Evolutionary conservation across 2,113 vertebrate species (phyloP).

Genomic region (Protobothrops mucrosquamatus): DNA sequence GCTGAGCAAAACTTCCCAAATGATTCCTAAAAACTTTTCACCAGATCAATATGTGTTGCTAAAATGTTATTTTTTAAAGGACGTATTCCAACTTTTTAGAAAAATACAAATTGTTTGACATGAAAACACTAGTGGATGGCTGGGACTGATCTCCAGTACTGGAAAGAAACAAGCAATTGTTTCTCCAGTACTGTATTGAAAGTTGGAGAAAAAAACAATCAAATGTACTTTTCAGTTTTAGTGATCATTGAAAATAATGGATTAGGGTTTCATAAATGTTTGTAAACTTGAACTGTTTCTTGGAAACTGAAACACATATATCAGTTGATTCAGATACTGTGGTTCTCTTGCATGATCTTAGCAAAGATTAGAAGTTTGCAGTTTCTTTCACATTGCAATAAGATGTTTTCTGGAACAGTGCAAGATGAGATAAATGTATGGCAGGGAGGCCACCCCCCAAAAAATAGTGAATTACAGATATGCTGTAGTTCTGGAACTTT

Average conservation of each 20-base stretch:
- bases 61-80: neutral
- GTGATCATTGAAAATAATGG: neutral
- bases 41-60: neutral
- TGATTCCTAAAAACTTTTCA: neutral
- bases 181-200: neutral
- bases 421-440: neutral
- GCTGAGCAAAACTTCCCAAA: neutral
- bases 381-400: neutral
- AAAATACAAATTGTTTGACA: neutral
- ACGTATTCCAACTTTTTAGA: neutral
- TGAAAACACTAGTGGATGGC: neutral
- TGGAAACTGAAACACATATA: neutral
- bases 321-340: neutral
- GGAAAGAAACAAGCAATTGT: neutral
- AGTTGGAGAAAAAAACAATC: neutral
- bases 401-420: neutral
- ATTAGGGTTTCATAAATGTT: neutral
- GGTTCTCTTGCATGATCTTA: neutral
- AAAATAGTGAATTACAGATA: neutral
- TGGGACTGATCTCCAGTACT: neutral
- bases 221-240: neutral
- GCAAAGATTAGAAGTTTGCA: neutral
- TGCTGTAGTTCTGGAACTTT: neutral
- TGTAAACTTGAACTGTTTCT: neutral
- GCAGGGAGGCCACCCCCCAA: neutral